Evolutionary conservation across 2,797 vertebrate genomes (phyloP), one percentile per base, ranked within the genome.

Genomic region (Dicrostonyx torquatus): DNA sequence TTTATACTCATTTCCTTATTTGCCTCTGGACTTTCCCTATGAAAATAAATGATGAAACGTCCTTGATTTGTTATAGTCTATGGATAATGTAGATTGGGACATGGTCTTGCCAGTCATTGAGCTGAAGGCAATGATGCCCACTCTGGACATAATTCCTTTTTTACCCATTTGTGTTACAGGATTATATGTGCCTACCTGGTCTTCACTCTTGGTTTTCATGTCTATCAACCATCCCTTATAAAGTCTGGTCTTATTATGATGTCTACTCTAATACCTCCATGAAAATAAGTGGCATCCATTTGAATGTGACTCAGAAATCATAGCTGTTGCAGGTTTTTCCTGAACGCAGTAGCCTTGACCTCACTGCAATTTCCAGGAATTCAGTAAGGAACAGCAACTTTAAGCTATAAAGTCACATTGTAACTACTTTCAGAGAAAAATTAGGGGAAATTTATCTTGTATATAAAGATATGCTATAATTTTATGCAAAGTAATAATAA

Each of bases 1-100:
- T 94, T 96, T 40, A 17, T 91, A 85, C 68, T 97, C 55, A 91
- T 75, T 95, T 89, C 29, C 89, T 94, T 72, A 58, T 53, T 70
- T 22, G 14, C 37, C 48, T 86, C 68, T 34, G 8, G 5, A 10
- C 0, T 80, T 92, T 91, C 70, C 34, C 83, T 97, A n/a, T 43
- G 94, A 78, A 93, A 97, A 97, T 37, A 24, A 87, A 4, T 4
- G 40, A 79, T 82, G 64, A 64, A 90, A 68, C 0, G 26, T n/a
- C 6, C 29, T 58, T n/a, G 50, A 88, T 75, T 94, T 94, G 70
- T 12, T 86, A 20, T 6, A 0, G 18, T 88, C 45, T 0, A n/a
- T n/a, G 43, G 90, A 64, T 34, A 93, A 86, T 4, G 50, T 0
- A 10, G 0, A 53, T 70, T 53, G 55, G 60, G n/a, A 29, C 0